A percentile compares a stretch with the other conserved stretches of the same genome.
Evolutionary conservation across 1,140 invertebrate genomes (phyloP).

Genomic region (Meteorus sp.): DNA sequence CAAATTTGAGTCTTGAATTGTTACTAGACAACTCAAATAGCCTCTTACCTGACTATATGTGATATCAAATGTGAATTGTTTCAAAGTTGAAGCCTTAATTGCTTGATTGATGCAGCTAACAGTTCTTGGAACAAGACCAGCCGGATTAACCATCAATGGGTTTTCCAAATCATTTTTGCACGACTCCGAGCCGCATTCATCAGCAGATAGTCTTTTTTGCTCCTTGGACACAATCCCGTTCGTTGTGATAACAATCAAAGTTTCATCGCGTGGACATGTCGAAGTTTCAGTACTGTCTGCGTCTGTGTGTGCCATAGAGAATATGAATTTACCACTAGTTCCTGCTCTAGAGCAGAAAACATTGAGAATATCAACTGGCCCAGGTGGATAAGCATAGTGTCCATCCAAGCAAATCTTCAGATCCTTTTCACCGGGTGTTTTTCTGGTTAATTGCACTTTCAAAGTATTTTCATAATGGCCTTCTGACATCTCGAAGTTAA

Average conservation of each 20-base stretch:
- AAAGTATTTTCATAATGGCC: conserved; percentile 39
- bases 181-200: conserved; percentile 19
- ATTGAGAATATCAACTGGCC: conserved; percentile 26
- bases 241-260: conserved; percentile 28
- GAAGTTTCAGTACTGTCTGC: no score
- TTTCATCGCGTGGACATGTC: conserved; percentile 36
- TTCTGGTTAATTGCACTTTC: conserved; percentile 42
- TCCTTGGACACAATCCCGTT: conserved; percentile 39
- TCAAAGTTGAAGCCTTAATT: conserved; percentile 37
- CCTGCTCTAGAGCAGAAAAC: conserved; percentile 32
- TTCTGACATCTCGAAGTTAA: conserved; percentile 38
- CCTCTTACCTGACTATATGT: conserved; percentile 31
- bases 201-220: conserved; percentile 32
- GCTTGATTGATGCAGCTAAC: conserved; percentile 35
- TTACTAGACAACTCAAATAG: conserved; percentile 2
- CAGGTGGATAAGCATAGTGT: conserved; percentile 38
- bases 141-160: conserved; percentile 24
- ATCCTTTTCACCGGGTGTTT: conserved; percentile 42
- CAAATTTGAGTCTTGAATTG: conserved; percentile 29
- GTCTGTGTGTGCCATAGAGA: conserved; percentile 42
- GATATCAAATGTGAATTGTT: conserved; percentile 34
- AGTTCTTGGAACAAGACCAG: conserved; percentile 34
- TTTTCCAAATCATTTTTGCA: conserved; percentile 37
- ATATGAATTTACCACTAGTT: conserved; percentile 37
- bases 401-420: conserved; percentile 50